Evolutionary conservation across 1,140 invertebrate genomes (phyloP).

Genomic region (Phenacoccus solenopsis): DNA sequence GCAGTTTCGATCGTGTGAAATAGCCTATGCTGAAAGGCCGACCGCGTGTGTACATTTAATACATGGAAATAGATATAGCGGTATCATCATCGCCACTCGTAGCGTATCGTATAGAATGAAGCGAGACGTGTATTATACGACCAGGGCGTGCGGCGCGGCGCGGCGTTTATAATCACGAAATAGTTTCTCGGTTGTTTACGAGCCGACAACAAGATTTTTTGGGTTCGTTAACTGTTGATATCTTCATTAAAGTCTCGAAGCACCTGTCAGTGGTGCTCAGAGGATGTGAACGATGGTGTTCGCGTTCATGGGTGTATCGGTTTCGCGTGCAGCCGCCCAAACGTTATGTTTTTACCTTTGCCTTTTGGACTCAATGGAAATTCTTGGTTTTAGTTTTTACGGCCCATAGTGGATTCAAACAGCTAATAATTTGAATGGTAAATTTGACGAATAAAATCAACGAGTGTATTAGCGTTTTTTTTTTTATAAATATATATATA

Average conservation of each 20-base stretch:
- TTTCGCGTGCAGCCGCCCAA: not conserved
- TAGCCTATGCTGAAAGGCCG: too few relatives aligned
- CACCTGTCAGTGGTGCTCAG: conserved; percentile 8
- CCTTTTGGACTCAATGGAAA: not conserved
- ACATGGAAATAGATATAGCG: not conserved
- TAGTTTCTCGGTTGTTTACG: conserved; percentile 16
- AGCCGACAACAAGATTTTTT: conserved; percentile 15
- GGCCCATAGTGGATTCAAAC: not conserved
- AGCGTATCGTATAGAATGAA: not conserved
- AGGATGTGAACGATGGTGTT: not conserved
- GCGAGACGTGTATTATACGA: not conserved
- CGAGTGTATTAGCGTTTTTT: not conserved
- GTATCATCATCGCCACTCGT: conserved; percentile 2
- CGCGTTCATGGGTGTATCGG: not conserved
- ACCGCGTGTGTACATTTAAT: too few relatives aligned
- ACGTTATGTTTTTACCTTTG: not conserved
- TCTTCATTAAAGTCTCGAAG: conserved; percentile 12
- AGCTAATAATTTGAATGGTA: not conserved
- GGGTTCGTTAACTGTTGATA: conserved; percentile 17
- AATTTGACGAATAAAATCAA: not conserved
- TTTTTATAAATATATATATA: too few relatives aligned
- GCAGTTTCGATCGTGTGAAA: not conserved
- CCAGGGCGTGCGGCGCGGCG: too few relatives aligned
- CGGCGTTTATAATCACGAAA: conserved; percentile 18
- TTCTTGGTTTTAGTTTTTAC: not conserved